These are phyloP conservation scores for Nettapus auritus DNA, from an alignment of 2,113 vertebrate species.

Conservation along the genomic window DNA sequence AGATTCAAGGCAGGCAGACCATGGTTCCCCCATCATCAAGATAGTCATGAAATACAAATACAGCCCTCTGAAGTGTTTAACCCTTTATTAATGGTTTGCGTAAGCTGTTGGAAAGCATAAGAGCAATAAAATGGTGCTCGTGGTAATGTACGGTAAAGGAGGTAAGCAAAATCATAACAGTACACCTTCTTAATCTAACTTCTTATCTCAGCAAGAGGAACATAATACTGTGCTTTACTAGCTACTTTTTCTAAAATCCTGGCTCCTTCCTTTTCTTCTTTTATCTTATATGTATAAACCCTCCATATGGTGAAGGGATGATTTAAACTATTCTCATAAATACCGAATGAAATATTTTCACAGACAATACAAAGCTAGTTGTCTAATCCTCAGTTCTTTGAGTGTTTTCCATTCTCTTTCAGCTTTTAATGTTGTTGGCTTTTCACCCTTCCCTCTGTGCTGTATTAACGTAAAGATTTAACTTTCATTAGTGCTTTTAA, in stretches of 20 bases:
- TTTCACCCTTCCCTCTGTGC: not conserved
- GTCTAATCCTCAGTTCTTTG: slow-evolving; percentile 47
- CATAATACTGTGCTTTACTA: not conserved
- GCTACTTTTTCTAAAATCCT: not conserved
- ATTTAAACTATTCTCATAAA: slow-evolving; percentile 51
- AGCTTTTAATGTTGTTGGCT: not conserved
- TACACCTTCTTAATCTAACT: slow-evolving; percentile 21
- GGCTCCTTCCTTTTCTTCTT: not conserved
- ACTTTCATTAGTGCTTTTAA: not conserved
- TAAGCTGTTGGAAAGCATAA: not conserved
- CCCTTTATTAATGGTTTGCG: not conserved
- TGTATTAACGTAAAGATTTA: slow-evolving; percentile 24
- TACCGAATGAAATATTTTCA: slow-evolving; percentile 64
- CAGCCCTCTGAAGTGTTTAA: not conserved
- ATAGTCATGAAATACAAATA: not conserved
- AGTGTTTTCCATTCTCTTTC: slow-evolving; percentile 28
- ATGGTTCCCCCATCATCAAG: not conserved
- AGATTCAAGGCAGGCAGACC: not conserved
- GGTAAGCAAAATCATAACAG: too few relatives aligned
- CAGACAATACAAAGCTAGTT: slow-evolving; percentile 42
- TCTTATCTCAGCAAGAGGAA: slow-evolving; percentile 37
- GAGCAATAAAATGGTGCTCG: not conserved
- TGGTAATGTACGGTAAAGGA: not conserved
- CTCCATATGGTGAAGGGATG: slow-evolving; percentile 44
- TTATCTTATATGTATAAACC: slow-evolving; percentile 10